A percentile compares a stretch with the other conserved stretches of the same genome.
Evolutionary conservation across 2,797 vertebrate species (phyloP).

Genomic region (Eurystomus glaucurus): DNA sequence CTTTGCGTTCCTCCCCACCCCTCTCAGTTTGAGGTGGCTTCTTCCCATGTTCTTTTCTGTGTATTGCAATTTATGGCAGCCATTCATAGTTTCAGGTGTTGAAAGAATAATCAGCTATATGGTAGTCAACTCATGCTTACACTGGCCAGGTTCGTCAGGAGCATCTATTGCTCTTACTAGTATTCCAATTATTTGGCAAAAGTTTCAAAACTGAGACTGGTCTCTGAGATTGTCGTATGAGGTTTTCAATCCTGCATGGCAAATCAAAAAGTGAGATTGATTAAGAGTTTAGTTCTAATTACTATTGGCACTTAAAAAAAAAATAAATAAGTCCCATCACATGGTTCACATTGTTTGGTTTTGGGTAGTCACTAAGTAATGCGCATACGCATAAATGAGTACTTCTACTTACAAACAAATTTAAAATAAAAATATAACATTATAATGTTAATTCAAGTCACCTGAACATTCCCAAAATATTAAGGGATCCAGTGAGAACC

Average conservation of each 20-base stretch:
- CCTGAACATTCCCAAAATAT: background rate
- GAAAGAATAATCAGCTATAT: background rate
- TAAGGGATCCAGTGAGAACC: background rate
- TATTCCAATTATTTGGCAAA: background rate
- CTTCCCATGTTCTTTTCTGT: background rate
- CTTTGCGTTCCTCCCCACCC: background rate
- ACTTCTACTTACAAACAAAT: constrained; percentile 10
- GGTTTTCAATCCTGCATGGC: background rate
- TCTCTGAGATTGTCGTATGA: background rate
- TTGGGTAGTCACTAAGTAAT: background rate
- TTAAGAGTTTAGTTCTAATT: constrained; percentile 2
- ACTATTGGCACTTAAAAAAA: background rate
- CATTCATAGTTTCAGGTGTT: background rate
- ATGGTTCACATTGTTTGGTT: background rate
- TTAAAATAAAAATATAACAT: background rate
- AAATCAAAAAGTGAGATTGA: background rate
- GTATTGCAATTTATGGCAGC: background rate
- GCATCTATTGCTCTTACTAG: background rate
- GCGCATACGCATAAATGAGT: background rate
- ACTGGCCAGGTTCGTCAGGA: background rate
- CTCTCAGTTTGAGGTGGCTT: background rate
- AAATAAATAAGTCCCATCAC: background rate
- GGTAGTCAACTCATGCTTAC: background rate
- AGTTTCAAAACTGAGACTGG: background rate
- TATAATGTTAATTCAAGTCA: constrained; percentile 6